Evolutionary conservation across 53 echinoderm and acorn worm species (phyloP).

Genomic region (Temnopleurus reevesii): DNA sequence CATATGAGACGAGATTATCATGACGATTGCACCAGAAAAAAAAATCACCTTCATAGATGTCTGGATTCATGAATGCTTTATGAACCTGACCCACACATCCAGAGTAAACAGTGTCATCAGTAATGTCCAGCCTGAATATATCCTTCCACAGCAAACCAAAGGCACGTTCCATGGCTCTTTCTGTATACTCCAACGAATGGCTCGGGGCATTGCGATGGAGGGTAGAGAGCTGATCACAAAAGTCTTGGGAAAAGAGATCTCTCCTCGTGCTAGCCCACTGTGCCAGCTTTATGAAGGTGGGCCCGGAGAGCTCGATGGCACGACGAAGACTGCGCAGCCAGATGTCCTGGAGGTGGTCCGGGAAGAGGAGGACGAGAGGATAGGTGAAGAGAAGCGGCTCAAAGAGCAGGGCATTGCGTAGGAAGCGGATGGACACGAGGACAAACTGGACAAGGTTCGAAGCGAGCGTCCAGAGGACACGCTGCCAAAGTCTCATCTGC

Average conservation of each 20-base stretch:
- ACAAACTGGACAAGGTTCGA: conserved; percentile 41
- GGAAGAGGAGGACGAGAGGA: conserved; percentile 32
- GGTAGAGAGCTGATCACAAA: conserved; percentile 83
- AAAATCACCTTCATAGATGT: conserved; percentile 41
- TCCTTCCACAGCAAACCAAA: conserved; percentile 87
- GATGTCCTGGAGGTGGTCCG: not conserved
- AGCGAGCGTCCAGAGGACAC: conserved; percentile 9
- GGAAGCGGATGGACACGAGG: conserved; percentile 28
- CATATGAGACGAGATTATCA: no score
- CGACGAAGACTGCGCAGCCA: conserved; percentile 74
- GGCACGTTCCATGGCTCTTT: conserved; percentile 68
- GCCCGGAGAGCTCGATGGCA: conserved; percentile 83
- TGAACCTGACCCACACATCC: conserved; percentile 98
- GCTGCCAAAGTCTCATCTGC: conserved; percentile 36
- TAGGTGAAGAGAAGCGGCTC: conserved; percentile 41
- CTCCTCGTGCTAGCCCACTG: conserved; percentile 98
- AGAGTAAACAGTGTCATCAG: conserved; percentile 65
- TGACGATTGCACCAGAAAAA: no score
- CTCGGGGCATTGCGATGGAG: conserved; percentile 85
- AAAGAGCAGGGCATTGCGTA: conserved; percentile 41
- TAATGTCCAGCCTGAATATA: conserved; percentile 73
- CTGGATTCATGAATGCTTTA: conserved; percentile 79
- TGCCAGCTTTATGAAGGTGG: conserved; percentile 95
- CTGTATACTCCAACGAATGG: conserved; percentile 87
- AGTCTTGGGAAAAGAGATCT: conserved; percentile 81